Evolutionary conservation across 2,888 invertebrate genomes (phyloP), one percentile per base, ranked within the genome.

Genomic region (Brachylomia viminalis): DNA sequence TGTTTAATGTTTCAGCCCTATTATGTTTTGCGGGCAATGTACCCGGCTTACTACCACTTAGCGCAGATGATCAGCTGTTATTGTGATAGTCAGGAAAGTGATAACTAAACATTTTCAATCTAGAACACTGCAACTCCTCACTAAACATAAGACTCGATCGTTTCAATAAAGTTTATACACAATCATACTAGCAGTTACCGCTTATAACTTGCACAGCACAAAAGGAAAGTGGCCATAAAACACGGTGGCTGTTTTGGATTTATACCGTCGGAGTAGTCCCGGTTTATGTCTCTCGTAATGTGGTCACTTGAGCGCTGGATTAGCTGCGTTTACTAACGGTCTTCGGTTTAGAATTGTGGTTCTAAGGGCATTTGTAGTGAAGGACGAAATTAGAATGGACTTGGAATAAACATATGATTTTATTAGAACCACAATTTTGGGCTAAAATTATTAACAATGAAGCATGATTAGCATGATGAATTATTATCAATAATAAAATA

Each of bases 171-270:
- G 2, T 27, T 66, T 38, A 49, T 17, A 59, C 11, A 58, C 17
- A n/a, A 66, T 11, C 58, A 10, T 38, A 11, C 10, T 6, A 15
- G 15, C 4, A 30, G 11, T 45, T 56, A 30, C 27, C 71, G 73
- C 75, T 82, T 42, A 38, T 79, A 30, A 54, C 77, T 86, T 88
- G 69, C 20, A 72, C 81, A 27, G 58, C 68, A 68, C 58, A 80
- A 83, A 82, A 80, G 62, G 83, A 87, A 88, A 90, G 86, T 85
- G 76, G 82, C 84, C 85, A 89, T 91, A 91, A 91, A 91, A 89
- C 78, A 89, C 80, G 80, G 85, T 79, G 86, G 85, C 87, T 90
- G 87, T 90, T 91, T 87, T 84, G 86, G 87, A 88, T 86, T 88
- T 86, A 86, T 87, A 82, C 79, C 70, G 86, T 74, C 65, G 82